These are phyloP conservation scores for Philypnodon macrostomus DNA, from an alignment of 2,797 vertebrate genomes.

Conservation along the genomic window DNA sequence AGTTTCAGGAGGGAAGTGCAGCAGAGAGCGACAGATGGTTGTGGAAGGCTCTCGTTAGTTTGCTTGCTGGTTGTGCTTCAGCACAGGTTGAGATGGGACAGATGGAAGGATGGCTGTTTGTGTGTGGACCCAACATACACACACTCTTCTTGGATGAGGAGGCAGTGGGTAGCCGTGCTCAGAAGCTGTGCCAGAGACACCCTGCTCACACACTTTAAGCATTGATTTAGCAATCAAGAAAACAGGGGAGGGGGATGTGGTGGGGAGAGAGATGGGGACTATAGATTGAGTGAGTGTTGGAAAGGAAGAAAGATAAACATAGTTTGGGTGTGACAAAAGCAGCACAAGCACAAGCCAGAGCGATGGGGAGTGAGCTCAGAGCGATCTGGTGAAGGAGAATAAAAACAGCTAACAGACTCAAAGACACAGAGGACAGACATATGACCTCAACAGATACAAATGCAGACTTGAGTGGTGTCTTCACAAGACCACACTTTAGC, in stretches of 20 bases:
- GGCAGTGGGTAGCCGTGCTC: conserved; percentile 66
- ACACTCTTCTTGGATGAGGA: conserved; percentile 71
- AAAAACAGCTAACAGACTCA: conserved; percentile 33
- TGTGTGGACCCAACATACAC: conserved; percentile 34
- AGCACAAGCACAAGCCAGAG: conserved; percentile 16
- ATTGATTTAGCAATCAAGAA: conserved; percentile 80
- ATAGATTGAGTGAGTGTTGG: conserved; percentile 44
- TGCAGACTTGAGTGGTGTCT: conserved; percentile 25
- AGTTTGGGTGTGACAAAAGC: conserved; percentile 31
- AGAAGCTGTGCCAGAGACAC: conserved; percentile 73
- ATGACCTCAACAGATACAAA: conserved; percentile 26
- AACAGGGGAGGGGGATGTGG: conserved; percentile 32
- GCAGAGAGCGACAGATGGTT: conserved; percentile 82
- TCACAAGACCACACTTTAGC: conserved; percentile 36
- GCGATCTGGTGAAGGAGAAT: conserved; percentile 14
- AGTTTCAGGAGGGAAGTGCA: conserved; percentile 52
- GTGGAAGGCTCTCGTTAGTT: conserved; percentile 76
- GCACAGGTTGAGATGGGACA: conserved; percentile 80
- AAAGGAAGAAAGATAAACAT: conserved; percentile 35
- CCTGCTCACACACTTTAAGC: conserved; percentile 77
- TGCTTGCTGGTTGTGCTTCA: conserved; percentile 74
- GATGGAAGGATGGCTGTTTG: conserved; percentile 76
- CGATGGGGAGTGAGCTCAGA: conserved; percentile 22
- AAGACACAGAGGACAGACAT: conserved; percentile 3
- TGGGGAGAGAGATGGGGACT: conserved; percentile 35